A percentile compares a stretch with the other conserved stretches of the same genome.
Evolutionary conservation across 2,888 invertebrate species (phyloP).

Genomic region (Leptura quadrifasciata): DNA sequence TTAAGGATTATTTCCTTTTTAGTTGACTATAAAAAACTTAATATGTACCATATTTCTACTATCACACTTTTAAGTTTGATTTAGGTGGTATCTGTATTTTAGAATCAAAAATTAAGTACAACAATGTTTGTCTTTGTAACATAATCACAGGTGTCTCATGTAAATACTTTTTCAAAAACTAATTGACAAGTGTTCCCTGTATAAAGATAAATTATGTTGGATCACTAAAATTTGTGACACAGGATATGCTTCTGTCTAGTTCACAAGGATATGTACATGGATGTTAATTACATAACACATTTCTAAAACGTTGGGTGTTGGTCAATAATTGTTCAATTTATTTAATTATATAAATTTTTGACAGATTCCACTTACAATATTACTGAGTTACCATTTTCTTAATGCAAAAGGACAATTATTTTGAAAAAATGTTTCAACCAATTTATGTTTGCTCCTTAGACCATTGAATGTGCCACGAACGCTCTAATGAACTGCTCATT

Average conservation of each 20-base stretch:
- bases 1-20: conserved; percentile 42
- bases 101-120: neutral
- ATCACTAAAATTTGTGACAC: neutral
- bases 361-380: neutral
- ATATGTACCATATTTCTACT: conserved; percentile 48
- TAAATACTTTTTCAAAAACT: neutral
- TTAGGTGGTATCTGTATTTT: neutral
- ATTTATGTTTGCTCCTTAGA: too few relatives aligned
- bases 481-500: too few relatives aligned
- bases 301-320: neutral
- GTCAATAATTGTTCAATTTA: neutral
- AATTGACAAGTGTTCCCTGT: conserved; percentile 7
- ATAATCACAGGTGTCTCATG: neutral
- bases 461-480: too few relatives aligned
- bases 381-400: too few relatives aligned
- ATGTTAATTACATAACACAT: neutral
- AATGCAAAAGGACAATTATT: neutral
- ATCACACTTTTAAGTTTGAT: conserved; percentile 24
- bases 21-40: conserved; percentile 29
- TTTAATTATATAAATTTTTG: neutral
- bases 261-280: neutral
- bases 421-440: too few relatives aligned
- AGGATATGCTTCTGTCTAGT: conserved; percentile 3
- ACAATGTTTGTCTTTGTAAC: neutral
- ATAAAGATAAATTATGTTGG: neutral